Percentiles rank a stretch among this genome's conserved stretches.
phyloP scores from a whole-genome alignment of 2,113 vertebrate species.

The Fulmarus glacialis region DNA sequence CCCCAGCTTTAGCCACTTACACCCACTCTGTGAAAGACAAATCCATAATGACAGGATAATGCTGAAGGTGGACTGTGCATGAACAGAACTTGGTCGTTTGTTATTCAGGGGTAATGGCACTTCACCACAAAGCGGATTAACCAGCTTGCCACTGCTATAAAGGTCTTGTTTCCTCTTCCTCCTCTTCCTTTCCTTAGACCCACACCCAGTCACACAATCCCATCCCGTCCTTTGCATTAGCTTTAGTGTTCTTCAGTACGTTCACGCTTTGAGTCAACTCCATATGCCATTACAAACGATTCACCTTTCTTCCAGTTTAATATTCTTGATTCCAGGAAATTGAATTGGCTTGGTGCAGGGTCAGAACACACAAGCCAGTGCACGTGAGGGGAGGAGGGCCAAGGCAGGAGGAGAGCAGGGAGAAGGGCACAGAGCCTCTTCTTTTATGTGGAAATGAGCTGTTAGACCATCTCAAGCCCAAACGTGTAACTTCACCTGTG shows the following conservation, averaged over 20 bases:
- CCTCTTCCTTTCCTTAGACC: neutral
- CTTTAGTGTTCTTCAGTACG: neutral
- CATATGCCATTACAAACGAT: neutral
- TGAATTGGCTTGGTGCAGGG: neutral
- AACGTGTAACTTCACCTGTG: neutral
- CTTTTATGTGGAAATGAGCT: neutral
- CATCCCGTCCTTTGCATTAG: neutral
- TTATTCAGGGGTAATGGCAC: neutral
- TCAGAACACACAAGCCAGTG: conserved; percentile 21
- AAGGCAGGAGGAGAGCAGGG: neutral
- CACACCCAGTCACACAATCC: neutral
- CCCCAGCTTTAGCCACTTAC: neutral
- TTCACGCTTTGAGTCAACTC: neutral
- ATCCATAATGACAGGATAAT: neutral
- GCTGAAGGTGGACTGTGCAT: neutral
- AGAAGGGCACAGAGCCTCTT: neutral
- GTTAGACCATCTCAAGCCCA: conserved; percentile 1
- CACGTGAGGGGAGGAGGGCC: neutral
- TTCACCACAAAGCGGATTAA: neutral
- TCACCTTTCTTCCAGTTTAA: neutral
- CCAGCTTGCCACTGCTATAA: neutral
- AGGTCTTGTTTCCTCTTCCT: neutral
- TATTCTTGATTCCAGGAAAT: neutral
- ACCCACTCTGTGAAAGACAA: neutral
- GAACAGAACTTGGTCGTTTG: neutral